A percentile compares a stretch with the other conserved stretches of the same genome.
phyloP scores from a whole-genome alignment of 2,888 invertebrate genomes.

The Volucella bombylans region DNA sequence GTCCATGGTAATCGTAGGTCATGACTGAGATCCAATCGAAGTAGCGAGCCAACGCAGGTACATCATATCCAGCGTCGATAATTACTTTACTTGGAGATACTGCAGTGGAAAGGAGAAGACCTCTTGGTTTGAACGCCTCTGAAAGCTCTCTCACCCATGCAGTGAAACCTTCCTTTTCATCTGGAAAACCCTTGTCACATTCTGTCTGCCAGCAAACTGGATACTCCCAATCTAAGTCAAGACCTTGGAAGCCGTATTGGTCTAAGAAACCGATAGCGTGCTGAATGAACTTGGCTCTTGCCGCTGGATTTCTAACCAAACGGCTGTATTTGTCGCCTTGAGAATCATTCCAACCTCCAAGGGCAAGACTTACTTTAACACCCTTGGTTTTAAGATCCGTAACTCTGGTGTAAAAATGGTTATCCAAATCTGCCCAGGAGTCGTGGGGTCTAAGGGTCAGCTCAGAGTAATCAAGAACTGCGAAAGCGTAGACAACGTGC shows the following conservation, averaged over 20 bases:
- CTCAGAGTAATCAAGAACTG: slow-evolving; percentile 92
- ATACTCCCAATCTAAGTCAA: slow-evolving; percentile 98
- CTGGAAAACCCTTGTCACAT: slow-evolving; percentile 91
- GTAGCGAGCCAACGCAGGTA: slow-evolving; percentile 88
- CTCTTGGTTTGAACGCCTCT: slow-evolving; percentile 86
- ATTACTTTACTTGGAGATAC: slow-evolving; percentile 94
- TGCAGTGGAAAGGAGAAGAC: slow-evolving; percentile 90
- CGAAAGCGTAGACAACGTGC: slow-evolving; percentile 96
- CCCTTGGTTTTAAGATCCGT: slow-evolving; percentile 90
- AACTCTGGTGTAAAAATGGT: slow-evolving; percentile 93
- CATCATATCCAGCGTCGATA: slow-evolving; percentile 93
- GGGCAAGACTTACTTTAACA: slow-evolving; percentile 92
- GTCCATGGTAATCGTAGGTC: slow-evolving; percentile 96
- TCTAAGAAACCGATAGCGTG: slow-evolving; percentile 90
- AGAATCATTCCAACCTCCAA: slow-evolving; percentile 98
- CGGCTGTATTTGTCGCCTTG: slow-evolving; percentile 94
- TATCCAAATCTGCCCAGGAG: slow-evolving; percentile 95
- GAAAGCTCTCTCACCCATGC: slow-evolving; percentile 88
- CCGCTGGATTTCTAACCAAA: slow-evolving; percentile 89
- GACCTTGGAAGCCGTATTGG: slow-evolving; percentile 93
- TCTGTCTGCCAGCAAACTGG: slow-evolving; percentile 89
- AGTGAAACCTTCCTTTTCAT: slow-evolving; percentile 92
- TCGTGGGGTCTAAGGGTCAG: slow-evolving; percentile 92
- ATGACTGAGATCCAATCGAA: slow-evolving; percentile 96
- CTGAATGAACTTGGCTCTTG: slow-evolving; percentile 88